A percentile compares a stretch with the other conserved stretches of the same genome.
These are phyloP conservation scores for Trichoplusia ni DNA, from an alignment of 1,140 invertebrate genomes.

Conservation along the genomic window DNA sequence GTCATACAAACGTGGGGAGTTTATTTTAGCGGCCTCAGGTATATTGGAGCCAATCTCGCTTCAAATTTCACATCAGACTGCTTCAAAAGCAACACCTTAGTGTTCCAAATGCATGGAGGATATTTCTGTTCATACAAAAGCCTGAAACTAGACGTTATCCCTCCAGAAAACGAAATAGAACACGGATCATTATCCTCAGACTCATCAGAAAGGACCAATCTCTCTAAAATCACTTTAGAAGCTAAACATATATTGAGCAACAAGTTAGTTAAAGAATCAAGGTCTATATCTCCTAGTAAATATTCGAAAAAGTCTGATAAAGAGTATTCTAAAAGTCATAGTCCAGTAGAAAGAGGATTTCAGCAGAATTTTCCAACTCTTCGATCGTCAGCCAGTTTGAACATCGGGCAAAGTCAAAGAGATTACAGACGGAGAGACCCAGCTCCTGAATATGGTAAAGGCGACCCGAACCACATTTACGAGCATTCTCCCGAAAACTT, in stretches of 20 bases:
- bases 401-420: slow-evolving; percentile 52
- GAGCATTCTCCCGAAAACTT: slow-evolving; percentile 76
- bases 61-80: slow-evolving; percentile 86
- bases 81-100: slow-evolving; percentile 89
- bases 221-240: slow-evolving; percentile 60
- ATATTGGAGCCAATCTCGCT: slow-evolving; percentile 88
- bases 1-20: slow-evolving; percentile 91
- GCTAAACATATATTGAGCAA: slow-evolving; percentile 55
- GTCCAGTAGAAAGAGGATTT: slow-evolving; percentile 69
- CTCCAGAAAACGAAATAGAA: slow-evolving; percentile 70
- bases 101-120: slow-evolving; percentile 94
- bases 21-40: slow-evolving; percentile 90
- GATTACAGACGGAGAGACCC: slow-evolving; percentile 45
- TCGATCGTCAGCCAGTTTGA: slow-evolving; percentile 60
- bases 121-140: slow-evolving; percentile 89
- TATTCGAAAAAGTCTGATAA: slow-evolving; percentile 61
- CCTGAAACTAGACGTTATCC: slow-evolving; percentile 77
- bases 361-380: slow-evolving; percentile 69
- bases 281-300: slow-evolving; percentile 72
- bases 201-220: slow-evolving; percentile 64
- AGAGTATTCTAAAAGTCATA: slow-evolving; percentile 76
- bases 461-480: slow-evolving; percentile 68
- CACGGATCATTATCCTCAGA: slow-evolving; percentile 68
- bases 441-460: slow-evolving; percentile 45
- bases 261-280: slow-evolving; percentile 61